Percentiles rank a stretch among this genome's conserved stretches.
These are phyloP conservation scores for Heliconius charithonia DNA, from an alignment of 2,888 invertebrate genomes.

Conservation along the genomic window DNA sequence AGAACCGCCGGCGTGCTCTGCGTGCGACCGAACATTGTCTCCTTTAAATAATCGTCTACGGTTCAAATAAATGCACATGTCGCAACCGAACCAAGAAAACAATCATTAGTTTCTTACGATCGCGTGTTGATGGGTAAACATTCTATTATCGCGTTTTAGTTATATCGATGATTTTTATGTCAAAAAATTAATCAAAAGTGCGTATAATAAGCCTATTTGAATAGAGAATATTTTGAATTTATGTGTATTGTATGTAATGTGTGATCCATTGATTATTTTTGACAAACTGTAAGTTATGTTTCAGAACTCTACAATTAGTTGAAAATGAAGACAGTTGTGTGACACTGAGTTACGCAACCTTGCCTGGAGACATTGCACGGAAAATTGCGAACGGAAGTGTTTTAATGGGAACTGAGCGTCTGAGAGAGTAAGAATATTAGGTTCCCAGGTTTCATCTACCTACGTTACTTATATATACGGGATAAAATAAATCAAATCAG, in stretches of 20 bases:
- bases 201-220: too few species aligned
- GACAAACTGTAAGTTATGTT: not conserved
- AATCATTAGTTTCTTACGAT: constrained; percentile 64
- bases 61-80: constrained; percentile 57
- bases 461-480: too few species aligned
- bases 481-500: too few species aligned
- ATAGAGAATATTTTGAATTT: too few species aligned
- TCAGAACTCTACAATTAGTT: not conserved
- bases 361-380: too few species aligned
- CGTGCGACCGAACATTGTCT: constrained; percentile 79
- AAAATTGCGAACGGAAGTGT: too few species aligned
- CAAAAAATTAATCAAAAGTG: too few species aligned
- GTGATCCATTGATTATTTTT: not conserved
- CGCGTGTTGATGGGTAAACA: constrained; percentile 55
- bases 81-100: constrained; percentile 64
- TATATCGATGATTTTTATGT: not conserved
- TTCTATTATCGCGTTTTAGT: constrained; percentile 20
- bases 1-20: constrained; percentile 67
- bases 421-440: too few species aligned
- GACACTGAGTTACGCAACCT: too few species aligned
- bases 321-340: not conserved
- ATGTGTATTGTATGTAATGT: not conserved
- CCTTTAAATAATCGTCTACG: constrained; percentile 80
- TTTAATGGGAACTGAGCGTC: too few species aligned
- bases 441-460: too few species aligned